These are phyloP conservation scores for Sinohyriopsis cumingii DNA, from an alignment of 2,888 invertebrate genomes.

Conservation along the genomic window DNA sequence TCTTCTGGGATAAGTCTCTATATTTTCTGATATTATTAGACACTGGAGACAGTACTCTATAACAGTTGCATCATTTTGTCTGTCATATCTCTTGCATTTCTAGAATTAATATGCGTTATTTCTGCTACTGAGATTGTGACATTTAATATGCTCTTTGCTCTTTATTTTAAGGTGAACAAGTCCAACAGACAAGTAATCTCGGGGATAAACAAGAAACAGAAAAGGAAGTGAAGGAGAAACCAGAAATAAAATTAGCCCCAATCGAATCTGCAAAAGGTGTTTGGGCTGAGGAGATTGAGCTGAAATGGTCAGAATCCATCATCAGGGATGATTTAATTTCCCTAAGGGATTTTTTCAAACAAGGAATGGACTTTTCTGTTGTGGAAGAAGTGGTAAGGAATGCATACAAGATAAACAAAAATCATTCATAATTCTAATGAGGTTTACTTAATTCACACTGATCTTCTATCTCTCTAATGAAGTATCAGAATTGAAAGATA, in stretches of 20 bases:
- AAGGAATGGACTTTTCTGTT: slow-evolving; percentile 65
- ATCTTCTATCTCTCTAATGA: background rate
- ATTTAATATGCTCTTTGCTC: too few species aligned
- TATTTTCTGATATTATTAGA: too few species aligned
- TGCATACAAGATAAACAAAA: too few species aligned
- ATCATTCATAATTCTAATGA: too few species aligned
- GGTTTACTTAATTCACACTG: background rate
- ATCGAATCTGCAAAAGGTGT: slow-evolving; percentile 46
- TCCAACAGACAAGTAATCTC: slow-evolving; percentile 8
- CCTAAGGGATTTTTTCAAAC: slow-evolving; percentile 64
- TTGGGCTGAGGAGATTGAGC: slow-evolving; percentile 64
- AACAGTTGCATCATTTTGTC: too few species aligned
- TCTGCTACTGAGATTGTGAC: too few species aligned
- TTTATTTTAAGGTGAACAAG: slow-evolving; percentile 5
- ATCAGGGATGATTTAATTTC: slow-evolving; percentile 60
- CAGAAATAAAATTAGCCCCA: slow-evolving; percentile 34
- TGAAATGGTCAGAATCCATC: slow-evolving; percentile 59
- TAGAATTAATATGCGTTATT: too few species aligned
- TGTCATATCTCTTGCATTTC: too few species aligned
- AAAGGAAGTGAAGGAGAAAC: slow-evolving; percentile 24
- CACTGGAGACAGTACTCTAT: too few species aligned
- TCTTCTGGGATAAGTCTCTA: too few species aligned
- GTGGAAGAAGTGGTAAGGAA: slow-evolving; percentile 66
- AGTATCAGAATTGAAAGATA: too few species aligned
- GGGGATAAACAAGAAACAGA: slow-evolving; percentile 16